A percentile compares a stretch with the other conserved stretches of the same genome.
phyloP scores from a whole-genome alignment of 2,113 vertebrate species.

The Ascaphus truei region DNA sequence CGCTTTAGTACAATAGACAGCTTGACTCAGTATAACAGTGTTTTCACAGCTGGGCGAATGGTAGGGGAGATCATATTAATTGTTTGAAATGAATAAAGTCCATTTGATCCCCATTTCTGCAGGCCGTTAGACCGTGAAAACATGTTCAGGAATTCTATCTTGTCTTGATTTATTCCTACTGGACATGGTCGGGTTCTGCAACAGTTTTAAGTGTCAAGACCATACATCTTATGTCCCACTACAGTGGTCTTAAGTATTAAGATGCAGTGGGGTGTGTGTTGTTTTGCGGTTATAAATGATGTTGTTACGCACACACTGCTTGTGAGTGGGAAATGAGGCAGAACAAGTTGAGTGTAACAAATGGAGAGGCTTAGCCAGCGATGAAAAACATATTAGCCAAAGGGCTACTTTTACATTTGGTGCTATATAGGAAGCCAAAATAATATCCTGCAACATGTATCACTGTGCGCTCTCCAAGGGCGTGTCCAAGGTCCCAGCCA shows the following conservation, averaged over 20 bases:
- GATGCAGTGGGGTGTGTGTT: too few relatives aligned
- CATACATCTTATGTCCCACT: background rate
- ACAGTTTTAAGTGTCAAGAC: background rate
- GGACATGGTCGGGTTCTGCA: background rate
- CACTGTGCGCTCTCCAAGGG: too few relatives aligned
- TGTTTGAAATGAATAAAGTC: constrained; percentile 7
- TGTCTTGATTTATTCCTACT: constrained; percentile 5
- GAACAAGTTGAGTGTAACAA: too few relatives aligned
- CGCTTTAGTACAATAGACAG: background rate
- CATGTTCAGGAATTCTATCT: background rate
- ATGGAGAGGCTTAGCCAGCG: too few relatives aligned
- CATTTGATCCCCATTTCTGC: constrained; percentile 21
- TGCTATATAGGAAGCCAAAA: too few relatives aligned
- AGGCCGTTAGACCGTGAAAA: constrained; percentile 1
- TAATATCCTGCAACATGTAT: too few relatives aligned
- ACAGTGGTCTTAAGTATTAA: background rate
- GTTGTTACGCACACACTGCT: too few relatives aligned
- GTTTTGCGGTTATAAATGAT: too few relatives aligned
- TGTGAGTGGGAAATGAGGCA: too few relatives aligned
- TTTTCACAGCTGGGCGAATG: constrained; percentile 15
- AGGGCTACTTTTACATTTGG: too few relatives aligned
- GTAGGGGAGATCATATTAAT: background rate
- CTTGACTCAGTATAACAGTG: background rate
- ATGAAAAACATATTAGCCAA: too few relatives aligned
- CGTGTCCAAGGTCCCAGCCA: too few relatives aligned